Evolutionary conservation across 2,888 invertebrate genomes (phyloP).

Genomic region (Cephus spinipes): DNA sequence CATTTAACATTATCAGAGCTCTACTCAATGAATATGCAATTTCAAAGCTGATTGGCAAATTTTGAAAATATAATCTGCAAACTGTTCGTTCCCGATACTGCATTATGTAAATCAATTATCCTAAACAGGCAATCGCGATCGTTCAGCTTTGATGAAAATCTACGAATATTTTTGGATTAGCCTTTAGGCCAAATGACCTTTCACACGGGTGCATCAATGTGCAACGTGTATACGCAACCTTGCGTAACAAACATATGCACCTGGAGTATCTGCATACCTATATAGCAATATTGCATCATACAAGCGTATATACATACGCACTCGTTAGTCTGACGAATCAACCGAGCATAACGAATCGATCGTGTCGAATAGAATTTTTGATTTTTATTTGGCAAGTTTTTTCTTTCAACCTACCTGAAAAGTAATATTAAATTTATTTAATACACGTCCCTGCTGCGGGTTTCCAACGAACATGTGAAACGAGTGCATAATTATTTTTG

Average conservation of each 20-base stretch:
- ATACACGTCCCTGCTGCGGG: not conserved
- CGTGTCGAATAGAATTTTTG: not conserved
- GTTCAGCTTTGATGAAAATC: not conserved
- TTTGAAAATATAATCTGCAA: not conserved
- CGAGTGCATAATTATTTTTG: not conserved
- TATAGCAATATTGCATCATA: not conserved
- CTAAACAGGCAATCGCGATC: not conserved
- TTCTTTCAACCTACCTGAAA: too few relatives aligned
- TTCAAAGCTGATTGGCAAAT: too few relatives aligned
- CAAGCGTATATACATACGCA: not conserved
- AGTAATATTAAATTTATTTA: not conserved
- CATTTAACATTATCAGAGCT: too few relatives aligned
- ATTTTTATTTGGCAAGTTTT: not conserved
- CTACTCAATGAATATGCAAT: too few relatives aligned
- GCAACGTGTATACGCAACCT: not conserved
- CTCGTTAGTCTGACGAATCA: not conserved
- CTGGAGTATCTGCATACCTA: not conserved
- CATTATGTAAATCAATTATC: not conserved
- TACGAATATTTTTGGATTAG: not conserved
- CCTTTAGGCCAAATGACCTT: not conserved
- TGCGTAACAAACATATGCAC: not conserved
- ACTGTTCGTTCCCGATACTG: not conserved
- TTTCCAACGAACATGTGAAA: not conserved
- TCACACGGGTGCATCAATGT: not conserved
- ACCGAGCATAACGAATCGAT: not conserved